Percentiles rank a stretch among this genome's conserved stretches.
Conservation (phyloP, 2,888 invertebrate genomes). For the Cheilosia vulpina region DNA sequence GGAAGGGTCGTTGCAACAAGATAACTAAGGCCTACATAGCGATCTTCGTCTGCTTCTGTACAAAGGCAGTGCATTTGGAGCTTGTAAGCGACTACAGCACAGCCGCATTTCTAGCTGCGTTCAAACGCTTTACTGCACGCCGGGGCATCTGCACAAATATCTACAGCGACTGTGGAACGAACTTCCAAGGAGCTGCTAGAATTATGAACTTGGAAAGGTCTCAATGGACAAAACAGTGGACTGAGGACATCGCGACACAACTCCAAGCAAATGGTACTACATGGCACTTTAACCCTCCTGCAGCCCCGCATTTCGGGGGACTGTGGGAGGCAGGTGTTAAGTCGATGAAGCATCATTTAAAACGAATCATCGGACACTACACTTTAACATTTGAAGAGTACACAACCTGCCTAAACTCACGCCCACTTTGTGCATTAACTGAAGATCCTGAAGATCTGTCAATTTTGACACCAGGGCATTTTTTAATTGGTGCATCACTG, state of each 20-base stretch:
- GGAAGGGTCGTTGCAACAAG: no score
- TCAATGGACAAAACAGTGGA: background rate
- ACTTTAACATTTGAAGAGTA: conserved; percentile 9
- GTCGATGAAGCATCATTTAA: background rate
- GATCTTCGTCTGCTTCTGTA: background rate
- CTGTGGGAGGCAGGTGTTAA: no score
- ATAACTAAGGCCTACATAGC: background rate
- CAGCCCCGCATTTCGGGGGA: background rate
- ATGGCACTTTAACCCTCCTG: background rate
- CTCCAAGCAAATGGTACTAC: background rate
- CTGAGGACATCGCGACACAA: background rate
- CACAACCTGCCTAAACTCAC: conserved; percentile 7
- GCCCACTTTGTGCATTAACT: background rate
- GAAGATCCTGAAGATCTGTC: background rate
- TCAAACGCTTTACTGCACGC: background rate
- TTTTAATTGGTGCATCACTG: conserved; percentile 4
- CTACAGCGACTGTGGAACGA: no score
- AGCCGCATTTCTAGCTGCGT: no score
- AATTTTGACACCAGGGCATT: background rate
- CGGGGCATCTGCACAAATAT: no score
- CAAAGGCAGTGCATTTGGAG: conserved; percentile 5
- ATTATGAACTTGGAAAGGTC: no score
- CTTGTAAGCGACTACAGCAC: background rate
- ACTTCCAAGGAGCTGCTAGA: no score
- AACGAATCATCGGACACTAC: conserved; percentile 8